These are phyloP conservation scores for Diuraphis noxia DNA, from an alignment of 1,140 invertebrate genomes.

Conservation along the genomic window DNA sequence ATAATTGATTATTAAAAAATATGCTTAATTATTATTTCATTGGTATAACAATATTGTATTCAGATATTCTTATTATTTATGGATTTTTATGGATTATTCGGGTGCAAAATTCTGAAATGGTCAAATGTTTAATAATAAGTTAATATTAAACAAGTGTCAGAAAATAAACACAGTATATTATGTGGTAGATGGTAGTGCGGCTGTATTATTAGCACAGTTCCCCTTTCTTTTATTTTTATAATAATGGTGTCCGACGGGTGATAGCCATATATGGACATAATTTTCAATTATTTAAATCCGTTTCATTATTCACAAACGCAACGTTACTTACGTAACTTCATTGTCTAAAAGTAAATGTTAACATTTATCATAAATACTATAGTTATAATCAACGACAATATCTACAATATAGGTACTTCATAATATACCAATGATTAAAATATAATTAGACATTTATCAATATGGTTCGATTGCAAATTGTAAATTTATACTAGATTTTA, in stretches of 20 bases:
- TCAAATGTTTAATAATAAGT: background rate
- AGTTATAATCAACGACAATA: no score
- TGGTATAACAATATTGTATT: background rate
- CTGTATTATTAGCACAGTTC: background rate
- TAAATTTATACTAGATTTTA: background rate
- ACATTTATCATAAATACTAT: background rate
- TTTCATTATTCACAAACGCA: background rate
- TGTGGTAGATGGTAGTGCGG: background rate
- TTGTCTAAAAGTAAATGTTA: background rate
- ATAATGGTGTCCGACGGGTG: background rate
- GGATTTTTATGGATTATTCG: background rate
- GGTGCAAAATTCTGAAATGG: background rate
- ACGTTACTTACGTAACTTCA: no score
- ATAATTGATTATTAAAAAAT: background rate
- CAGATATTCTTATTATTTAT: background rate
- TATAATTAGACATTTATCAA: no score
- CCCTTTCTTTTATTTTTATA: conserved; percentile 1
- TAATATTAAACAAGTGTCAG: background rate
- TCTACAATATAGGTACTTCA: no score
- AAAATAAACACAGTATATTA: background rate
- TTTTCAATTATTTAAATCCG: background rate
- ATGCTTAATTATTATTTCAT: background rate
- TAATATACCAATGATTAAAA: no score
- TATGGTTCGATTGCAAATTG: background rate
- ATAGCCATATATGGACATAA: background rate